These are phyloP conservation scores for Thymallus thymallus DNA, from an alignment of 2,113 vertebrate genomes.

Conservation along the genomic window DNA sequence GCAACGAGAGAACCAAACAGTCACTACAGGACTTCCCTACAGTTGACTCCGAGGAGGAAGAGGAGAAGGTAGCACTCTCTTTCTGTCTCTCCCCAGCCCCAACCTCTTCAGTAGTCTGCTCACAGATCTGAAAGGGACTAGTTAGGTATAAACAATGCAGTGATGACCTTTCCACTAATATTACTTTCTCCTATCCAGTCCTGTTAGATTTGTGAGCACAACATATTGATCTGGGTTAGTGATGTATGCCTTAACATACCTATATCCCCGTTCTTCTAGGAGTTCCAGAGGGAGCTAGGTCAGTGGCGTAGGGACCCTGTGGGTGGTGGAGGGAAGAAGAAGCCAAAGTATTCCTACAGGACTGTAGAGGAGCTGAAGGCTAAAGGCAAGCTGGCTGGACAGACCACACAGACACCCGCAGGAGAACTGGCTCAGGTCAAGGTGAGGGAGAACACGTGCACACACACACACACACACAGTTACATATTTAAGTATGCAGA, in stretches of 20 bases:
- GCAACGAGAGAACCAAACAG: slow-evolving; percentile 89
- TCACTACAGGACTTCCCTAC: slow-evolving; percentile 92
- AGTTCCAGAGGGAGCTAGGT: slow-evolving; percentile 92
- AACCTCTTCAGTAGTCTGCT: neutral
- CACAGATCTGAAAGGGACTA: neutral
- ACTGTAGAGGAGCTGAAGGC: slow-evolving; percentile 95
- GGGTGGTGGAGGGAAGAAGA: slow-evolving; percentile 82
- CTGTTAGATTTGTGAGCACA: no score
- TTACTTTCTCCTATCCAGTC: neutral
- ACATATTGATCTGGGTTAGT: no score
- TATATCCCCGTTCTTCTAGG: slow-evolving; percentile 66
- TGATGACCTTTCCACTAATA: neutral
- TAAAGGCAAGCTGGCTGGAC: slow-evolving; percentile 81
- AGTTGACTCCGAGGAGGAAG: slow-evolving; percentile 93
- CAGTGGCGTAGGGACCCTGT: slow-evolving; percentile 95
- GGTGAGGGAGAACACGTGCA: slow-evolving; percentile 56
- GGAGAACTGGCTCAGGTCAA: slow-evolving; percentile 94
- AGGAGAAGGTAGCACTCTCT: slow-evolving; percentile 83
- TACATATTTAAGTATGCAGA: neutral
- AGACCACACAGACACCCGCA: slow-evolving; percentile 82
- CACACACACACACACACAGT: neutral
- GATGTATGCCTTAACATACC: no score
- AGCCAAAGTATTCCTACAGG: slow-evolving; percentile 92
- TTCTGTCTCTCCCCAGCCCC: neutral
- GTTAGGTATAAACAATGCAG: neutral